phyloP scores from a whole-genome alignment of 2,113 vertebrate genomes.

The Rutilus rutilus region DNA sequence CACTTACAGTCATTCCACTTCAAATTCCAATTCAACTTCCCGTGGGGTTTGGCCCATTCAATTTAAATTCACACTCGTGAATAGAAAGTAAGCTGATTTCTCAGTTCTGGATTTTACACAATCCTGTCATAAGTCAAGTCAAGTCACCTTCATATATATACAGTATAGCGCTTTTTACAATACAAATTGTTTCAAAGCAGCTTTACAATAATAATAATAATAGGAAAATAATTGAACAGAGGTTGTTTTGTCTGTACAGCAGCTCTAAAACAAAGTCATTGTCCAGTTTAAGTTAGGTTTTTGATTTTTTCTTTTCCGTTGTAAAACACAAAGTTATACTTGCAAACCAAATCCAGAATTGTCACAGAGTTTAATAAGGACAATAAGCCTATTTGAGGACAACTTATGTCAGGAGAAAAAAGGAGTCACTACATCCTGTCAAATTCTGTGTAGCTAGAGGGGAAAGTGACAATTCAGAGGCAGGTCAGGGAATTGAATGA shows the following conservation, averaged over 20 bases:
- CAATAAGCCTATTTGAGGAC: background rate
- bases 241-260: too few species aligned
- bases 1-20: background rate
- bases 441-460: constrained; percentile 48
- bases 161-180: too few species aligned
- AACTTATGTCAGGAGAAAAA: constrained; percentile 33
- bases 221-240: too few species aligned
- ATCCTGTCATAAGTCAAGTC: background rate
- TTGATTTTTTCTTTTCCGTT: too few species aligned
- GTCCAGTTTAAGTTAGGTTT: too few species aligned
- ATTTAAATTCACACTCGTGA: background rate
- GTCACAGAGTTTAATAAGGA: background rate
- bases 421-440: constrained; percentile 37
- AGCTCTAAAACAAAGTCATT: too few species aligned
- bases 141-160: too few species aligned
- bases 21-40: background rate
- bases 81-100: background rate
- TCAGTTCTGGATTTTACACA: background rate
- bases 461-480: constrained; percentile 34
- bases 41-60: background rate
- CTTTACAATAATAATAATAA: too few species aligned
- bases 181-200: too few species aligned
- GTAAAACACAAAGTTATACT: background rate
- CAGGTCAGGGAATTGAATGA: constrained; percentile 33
- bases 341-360: background rate